Evolutionary conservation across 2,888 invertebrate species (phyloP).

Genomic region (Danaus chrysippus): DNA sequence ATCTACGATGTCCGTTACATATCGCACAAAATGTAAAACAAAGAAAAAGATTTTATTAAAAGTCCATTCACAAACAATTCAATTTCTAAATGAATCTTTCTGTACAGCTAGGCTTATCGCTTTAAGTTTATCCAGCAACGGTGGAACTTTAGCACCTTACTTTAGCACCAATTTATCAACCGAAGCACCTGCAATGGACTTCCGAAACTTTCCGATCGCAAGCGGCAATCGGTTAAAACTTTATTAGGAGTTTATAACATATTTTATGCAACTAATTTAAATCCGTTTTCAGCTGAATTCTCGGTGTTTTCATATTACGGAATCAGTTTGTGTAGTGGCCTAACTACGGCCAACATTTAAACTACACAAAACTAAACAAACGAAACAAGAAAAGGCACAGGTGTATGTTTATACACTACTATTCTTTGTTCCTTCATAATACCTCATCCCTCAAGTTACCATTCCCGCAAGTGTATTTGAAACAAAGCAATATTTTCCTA

Average conservation of each 20-base stretch:
- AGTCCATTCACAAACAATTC: slow-evolving; percentile 12
- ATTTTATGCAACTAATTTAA: slow-evolving; percentile 24
- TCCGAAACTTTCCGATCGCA: slow-evolving; percentile 28
- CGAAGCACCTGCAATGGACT: slow-evolving; percentile 35
- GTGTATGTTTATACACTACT: no score
- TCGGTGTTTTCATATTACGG: slow-evolving; percentile 13
- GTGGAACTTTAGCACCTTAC: slow-evolving; percentile 31
- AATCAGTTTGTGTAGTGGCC: neutral
- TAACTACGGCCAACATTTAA: neutral
- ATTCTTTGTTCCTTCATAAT: neutral
- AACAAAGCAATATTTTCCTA: slow-evolving; percentile 8
- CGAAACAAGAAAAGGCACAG: no score
- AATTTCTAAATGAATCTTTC: slow-evolving; percentile 25
- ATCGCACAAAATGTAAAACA: neutral
- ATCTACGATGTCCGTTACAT: neutral
- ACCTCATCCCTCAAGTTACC: neutral
- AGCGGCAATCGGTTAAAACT: slow-evolving; percentile 21
- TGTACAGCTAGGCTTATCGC: slow-evolving; percentile 29
- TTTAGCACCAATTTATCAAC: slow-evolving; percentile 32
- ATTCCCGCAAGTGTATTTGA: slow-evolving; percentile 1
- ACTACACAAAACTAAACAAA: neutral
- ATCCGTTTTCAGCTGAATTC: slow-evolving; percentile 19
- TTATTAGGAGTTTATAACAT: slow-evolving; percentile 24
- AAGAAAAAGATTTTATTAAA: slow-evolving; percentile 4
- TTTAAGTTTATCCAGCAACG: slow-evolving; percentile 29